Evolutionary conservation across 2,888 invertebrate genomes (phyloP), one percentile per base, ranked within the genome.

Genomic region (Ormyrus thymus): DNA sequence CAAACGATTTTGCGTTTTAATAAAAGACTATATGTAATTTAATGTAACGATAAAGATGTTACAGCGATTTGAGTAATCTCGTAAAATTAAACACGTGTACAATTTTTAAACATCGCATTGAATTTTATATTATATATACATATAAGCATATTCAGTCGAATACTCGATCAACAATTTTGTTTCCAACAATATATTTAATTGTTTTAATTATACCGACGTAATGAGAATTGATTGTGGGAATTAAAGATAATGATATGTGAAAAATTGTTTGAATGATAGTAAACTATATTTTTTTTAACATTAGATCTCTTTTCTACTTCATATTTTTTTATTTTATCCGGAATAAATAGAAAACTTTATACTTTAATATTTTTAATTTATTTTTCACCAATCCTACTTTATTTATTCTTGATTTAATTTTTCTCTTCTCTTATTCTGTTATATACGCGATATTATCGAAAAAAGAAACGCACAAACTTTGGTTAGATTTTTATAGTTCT

Each of bases 251-350:
- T 75, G 13, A 50, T 65, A 53, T 29, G 15, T 46, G 65, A 71
- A 71, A 29, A 77, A 77, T 77, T 71, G 59, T 71, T 77, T 71
- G 6, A 58, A 46, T 6, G 9, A 45, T 15, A 10, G 50, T 58
- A 15, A 66, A 72, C 29, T 76, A 56, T 68, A 75, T 78, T 72
- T 78, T 76, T 74, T 72, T 78, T 53, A 66, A 65, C 51, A 45
- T 11, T 29, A 10, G 51, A 56, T 56, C 51, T 61, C 70, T 43
- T 64, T 66, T 61, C 53, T 45, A 65, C 65, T 61, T 59, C 10
- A 11, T 45, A 76, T 46, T 48, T 76, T 62, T 69, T 29, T 55
- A 69, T 61, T 69, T 76, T 69, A 69, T 43, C 55, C 15, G n/a
- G 59, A 45, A 8, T 2, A 62, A 69, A 76, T 69, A 76, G 10